Percentiles rank a stretch among this genome's conserved stretches.
These are phyloP conservation scores for Epinotia ramella DNA, from an alignment of 2,888 invertebrate genomes.

Conservation along the genomic window DNA sequence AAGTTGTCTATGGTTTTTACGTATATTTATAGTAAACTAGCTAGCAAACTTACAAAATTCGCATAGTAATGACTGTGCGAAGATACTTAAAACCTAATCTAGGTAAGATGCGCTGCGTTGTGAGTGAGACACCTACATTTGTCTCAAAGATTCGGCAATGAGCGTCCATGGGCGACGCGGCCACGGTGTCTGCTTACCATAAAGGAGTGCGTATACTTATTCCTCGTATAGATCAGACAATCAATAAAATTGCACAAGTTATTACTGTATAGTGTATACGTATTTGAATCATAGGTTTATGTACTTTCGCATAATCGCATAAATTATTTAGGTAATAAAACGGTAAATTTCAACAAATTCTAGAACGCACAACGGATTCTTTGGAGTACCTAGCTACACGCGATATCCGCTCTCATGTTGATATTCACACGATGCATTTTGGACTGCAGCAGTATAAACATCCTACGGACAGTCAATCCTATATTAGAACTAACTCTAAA, in stretches of 20 bases:
- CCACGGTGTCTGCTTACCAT: no score
- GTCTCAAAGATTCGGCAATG: no score
- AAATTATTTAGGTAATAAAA: slow-evolving; percentile 38
- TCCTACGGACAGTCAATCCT: slow-evolving; percentile 38
- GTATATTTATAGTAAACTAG: not conserved
- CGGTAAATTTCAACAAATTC: slow-evolving; percentile 30
- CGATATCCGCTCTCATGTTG: slow-evolving; percentile 29
- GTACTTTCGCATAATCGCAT: slow-evolving; percentile 10
- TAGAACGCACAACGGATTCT: slow-evolving; percentile 16
- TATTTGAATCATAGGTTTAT: slow-evolving; percentile 27
- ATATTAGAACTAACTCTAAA: slow-evolving; percentile 37
- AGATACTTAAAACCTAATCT: no score
- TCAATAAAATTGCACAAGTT: slow-evolving; percentile 16
- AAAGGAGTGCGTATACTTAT: no score
- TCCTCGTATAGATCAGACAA: not conserved
- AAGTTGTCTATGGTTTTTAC: not conserved
- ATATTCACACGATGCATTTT: slow-evolving; percentile 21
- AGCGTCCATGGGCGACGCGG: no score
- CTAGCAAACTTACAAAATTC: no score
- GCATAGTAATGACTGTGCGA: no score
- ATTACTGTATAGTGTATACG: not conserved
- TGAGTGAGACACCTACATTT: no score
- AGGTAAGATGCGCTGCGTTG: no score
- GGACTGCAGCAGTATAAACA: slow-evolving; percentile 23
- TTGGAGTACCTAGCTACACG: not conserved